Conservation (phyloP, 2,888 invertebrate genomes). For the Notocelia uddmanniana region DNA sequence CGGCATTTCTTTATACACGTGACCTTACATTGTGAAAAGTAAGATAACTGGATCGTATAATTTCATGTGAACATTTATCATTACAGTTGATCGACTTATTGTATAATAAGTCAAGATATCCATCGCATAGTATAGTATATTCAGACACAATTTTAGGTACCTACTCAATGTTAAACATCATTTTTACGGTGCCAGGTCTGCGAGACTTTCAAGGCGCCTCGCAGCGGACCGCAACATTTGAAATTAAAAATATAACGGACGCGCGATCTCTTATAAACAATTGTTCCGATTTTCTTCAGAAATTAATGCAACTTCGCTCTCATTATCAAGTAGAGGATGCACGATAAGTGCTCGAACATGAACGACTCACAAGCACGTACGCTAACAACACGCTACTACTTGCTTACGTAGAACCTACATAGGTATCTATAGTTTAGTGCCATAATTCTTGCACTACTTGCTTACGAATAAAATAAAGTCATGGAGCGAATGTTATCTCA, state of each 20-base stretch:
- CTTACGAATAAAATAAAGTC: not conserved
- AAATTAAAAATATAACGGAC: slow-evolving; percentile 78
- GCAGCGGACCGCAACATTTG: slow-evolving; percentile 70
- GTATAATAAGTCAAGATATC: not conserved
- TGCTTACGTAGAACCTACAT: not conserved
- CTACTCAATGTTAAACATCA: not conserved
- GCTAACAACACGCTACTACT: not conserved
- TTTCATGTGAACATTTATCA: not conserved
- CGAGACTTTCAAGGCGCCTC: slow-evolving; percentile 48
- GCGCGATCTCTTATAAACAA: slow-evolving; percentile 70
- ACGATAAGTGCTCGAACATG: slow-evolving; percentile 49
- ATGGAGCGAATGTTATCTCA: not conserved
- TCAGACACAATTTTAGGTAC: not conserved
- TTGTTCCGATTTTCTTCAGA: slow-evolving; percentile 70
- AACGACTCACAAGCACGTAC: slow-evolving; percentile 25
- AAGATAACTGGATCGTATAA: no score
- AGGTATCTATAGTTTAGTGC: not conserved
- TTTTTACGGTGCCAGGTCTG: slow-evolving; percentile 54
- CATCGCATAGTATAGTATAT: not conserved
- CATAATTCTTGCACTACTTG: not conserved
- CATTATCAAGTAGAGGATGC: slow-evolving; percentile 61
- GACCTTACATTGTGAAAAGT: not conserved
- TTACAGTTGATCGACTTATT: not conserved
- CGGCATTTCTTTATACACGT: not conserved
- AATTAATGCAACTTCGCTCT: slow-evolving; percentile 71